phyloP scores from a whole-genome alignment of 2,797 vertebrate genomes.

The Coendou prehensilis region DNA sequence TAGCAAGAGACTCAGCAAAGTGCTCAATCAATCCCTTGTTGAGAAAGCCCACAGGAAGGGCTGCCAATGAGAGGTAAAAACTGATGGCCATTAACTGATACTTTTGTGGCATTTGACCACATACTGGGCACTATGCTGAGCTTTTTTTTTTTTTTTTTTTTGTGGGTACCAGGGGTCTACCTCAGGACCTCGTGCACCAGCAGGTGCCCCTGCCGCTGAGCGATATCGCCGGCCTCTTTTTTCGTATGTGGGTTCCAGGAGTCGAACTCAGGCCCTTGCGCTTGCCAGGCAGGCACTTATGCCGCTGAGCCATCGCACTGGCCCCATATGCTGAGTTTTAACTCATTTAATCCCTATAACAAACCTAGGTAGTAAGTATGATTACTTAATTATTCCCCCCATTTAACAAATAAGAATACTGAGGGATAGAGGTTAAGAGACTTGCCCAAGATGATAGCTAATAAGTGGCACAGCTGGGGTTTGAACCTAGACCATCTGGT shows the following conservation, averaged over 20 bases:
- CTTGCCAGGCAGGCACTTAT: no score
- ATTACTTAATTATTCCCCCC: not conserved
- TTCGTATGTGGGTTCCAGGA: no score
- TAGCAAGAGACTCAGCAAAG: slow-evolving; percentile 26
- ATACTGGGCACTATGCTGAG: not conserved
- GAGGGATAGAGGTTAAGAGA: slow-evolving; percentile 26
- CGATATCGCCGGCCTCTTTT: no score
- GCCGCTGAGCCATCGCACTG: no score
- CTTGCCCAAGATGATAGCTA: slow-evolving; percentile 34
- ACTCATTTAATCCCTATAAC: slow-evolving; percentile 12
- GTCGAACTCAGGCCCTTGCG: no score
- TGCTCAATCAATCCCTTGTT: slow-evolving; percentile 20
- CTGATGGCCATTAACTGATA: not conserved
- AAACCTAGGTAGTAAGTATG: not conserved
- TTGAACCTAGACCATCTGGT: slow-evolving; percentile 21
- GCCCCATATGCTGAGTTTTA: not conserved
- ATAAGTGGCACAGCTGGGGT: not conserved
- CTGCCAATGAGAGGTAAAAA: not conserved
- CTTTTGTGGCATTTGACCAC: not conserved
- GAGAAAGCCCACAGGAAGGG: slow-evolving; percentile 1
- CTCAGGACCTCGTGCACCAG: no score
- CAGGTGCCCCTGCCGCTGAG: no score
- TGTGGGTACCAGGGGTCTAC: no score
- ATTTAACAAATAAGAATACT: slow-evolving; percentile 55
- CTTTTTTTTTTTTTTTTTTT: not conserved